Evolutionary conservation across 2,113 vertebrate genomes (phyloP), one percentile per base, ranked within the genome.

Genomic region (Hemibagrus wyckioides): DNA sequence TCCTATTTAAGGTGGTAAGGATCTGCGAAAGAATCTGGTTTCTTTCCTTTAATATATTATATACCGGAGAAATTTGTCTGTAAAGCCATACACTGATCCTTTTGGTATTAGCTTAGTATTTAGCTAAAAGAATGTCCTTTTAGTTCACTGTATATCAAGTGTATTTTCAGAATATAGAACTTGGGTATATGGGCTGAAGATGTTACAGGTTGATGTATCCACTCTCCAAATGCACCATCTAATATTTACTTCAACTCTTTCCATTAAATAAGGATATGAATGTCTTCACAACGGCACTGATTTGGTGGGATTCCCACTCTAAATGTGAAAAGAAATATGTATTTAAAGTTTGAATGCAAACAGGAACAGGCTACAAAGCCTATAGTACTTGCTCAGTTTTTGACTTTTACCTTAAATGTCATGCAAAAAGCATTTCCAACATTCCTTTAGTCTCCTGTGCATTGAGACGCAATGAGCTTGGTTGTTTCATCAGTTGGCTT

Each of bases 401-500:
- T 57, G 21, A 80, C 56, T 80, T 36, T 13, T 13, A 81, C 30
- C 9, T 41, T 59, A 36, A 13, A 81, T 25, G 7, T 25, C 14
- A 50, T 52, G 19, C 17, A 3, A 19, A 69, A 71, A 39, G 36
- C 36, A 41, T 85, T 63, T 7, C 6, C 23, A 48, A 28, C n/a
- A 69, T 63, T 63, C 30, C 48, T 65, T 65, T 23, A 56, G 54
- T 36, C n/a, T 77, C 17, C 13, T 57, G 69, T 39, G 23, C 63
- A 33, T 52, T n/a, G 17, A 33, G 28, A 87, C 21, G 63, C 25
- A 87, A 7, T 50, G 48, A 61, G 30, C 13, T 28, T 36, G 75
- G 23, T 85, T 90, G 85, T 90, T 90, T 82, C 54, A 86, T 87
- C 87, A 89, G 82, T 87, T 88, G 85, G 48, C 50, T 82, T 65